phyloP scores from a whole-genome alignment of 2,113 vertebrate genomes.

The Heterocephalus glaber region DNA sequence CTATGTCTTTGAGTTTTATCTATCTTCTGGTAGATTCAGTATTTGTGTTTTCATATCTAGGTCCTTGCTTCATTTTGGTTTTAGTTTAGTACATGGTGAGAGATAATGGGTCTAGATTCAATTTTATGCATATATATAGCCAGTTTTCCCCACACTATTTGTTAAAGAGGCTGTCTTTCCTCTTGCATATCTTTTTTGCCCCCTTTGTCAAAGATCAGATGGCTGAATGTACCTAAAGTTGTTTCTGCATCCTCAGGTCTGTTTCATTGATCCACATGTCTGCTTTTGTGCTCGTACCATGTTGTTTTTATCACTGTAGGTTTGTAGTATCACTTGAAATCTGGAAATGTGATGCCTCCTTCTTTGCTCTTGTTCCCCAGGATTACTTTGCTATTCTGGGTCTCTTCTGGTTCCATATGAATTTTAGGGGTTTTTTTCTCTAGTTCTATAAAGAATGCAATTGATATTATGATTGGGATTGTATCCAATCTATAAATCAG shows the following conservation, averaged over 20 bases:
- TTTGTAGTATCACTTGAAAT: background rate
- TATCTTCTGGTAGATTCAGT: background rate
- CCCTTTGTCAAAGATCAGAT: background rate
- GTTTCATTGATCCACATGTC: background rate
- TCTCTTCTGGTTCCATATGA: background rate
- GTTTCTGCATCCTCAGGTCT: background rate
- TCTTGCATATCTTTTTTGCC: background rate
- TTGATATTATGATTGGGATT: background rate
- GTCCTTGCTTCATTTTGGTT: background rate
- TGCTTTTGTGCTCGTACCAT: background rate
- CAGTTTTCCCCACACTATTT: background rate
- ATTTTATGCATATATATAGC: background rate
- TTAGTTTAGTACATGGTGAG: background rate
- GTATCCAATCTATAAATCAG: background rate
- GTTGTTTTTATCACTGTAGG: background rate
- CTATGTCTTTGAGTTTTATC: background rate
- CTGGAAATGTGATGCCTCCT: background rate
- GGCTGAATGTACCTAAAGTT: background rate
- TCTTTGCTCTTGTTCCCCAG: background rate
- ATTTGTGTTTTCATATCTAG: background rate
- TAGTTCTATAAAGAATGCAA: background rate
- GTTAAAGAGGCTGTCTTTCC: background rate
- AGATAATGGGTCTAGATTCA: background rate
- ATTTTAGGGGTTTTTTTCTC: background rate
- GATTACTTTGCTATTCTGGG: background rate